These are phyloP conservation scores for Lamellibrachia luymesi DNA, from an alignment of 1,140 invertebrate species.

Conservation along the genomic window DNA sequence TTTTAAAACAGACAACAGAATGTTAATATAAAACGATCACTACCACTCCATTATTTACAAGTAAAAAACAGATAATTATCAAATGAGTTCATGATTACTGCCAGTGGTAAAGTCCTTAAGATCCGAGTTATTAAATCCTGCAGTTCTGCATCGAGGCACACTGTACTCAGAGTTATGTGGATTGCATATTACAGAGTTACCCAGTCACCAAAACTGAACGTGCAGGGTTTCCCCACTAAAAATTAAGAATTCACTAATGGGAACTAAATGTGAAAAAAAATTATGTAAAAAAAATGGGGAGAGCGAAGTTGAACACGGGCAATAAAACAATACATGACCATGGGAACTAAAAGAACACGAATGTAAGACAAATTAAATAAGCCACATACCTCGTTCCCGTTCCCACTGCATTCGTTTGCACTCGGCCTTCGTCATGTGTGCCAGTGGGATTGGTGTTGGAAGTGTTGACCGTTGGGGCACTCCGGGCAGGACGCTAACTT, in stretches of 20 bases:
- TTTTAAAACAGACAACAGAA: too few relatives aligned
- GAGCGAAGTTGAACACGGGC: neutral
- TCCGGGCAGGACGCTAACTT: neutral
- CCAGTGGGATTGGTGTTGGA: neutral
- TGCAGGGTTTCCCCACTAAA: neutral
- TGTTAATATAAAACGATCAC: too few relatives aligned
- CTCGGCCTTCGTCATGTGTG: constrained; percentile 15
- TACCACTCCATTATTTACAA: too few relatives aligned
- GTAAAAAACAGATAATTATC: too few relatives aligned
- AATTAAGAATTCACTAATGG: neutral
- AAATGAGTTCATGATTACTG: too few relatives aligned
- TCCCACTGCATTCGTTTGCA: constrained; percentile 20
- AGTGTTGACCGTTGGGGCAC: neutral
- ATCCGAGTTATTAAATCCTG: too few relatives aligned
- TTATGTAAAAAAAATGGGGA: neutral
- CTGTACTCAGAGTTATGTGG: too few relatives aligned
- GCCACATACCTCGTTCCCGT: constrained; percentile 14
- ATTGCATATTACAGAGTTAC: too few relatives aligned
- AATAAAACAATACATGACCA: neutral
- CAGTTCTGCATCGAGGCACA: too few relatives aligned
- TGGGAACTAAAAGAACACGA: neutral
- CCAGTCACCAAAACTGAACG: neutral
- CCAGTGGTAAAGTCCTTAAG: too few relatives aligned
- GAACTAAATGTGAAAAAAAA: neutral
- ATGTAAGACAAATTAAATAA: neutral